Conservation (phyloP, 1,140 invertebrate species). For the Diprion similis region DNA sequence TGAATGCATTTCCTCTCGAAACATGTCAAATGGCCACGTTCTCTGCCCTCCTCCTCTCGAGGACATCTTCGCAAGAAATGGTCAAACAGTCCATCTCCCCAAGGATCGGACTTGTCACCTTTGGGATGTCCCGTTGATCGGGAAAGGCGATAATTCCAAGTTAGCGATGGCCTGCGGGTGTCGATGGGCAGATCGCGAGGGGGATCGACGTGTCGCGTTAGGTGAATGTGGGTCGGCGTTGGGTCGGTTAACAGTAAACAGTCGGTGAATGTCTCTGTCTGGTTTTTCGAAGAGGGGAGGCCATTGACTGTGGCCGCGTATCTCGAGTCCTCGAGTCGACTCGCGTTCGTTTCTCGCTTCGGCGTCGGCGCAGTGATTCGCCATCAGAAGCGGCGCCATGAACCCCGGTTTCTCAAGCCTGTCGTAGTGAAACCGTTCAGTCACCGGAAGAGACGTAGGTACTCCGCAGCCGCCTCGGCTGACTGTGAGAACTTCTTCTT, state of each 20-base stretch:
- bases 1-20: no score
- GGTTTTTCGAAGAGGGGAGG: neutral
- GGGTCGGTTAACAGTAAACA: slow-evolving; percentile 1
- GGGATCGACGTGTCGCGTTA: neutral
- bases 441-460: neutral
- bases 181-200: neutral
- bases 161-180: neutral
- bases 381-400: neutral
- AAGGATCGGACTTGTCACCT: neutral
- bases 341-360: neutral
- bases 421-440: neutral
- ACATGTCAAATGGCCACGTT: no score
- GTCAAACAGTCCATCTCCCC: no score
- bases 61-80: no score
- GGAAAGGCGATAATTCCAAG: neutral
- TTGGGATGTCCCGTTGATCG: neutral
- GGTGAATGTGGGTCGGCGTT: neutral
- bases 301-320: neutral
- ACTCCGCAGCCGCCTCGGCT: neutral
- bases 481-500: slow-evolving; percentile 1
- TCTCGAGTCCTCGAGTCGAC: neutral
- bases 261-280: neutral
- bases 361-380: neutral
- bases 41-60: no score
- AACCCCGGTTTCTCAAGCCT: neutral